These are phyloP conservation scores for Archocentrus centrarchus DNA, from an alignment of 2,113 vertebrate species.

Conservation along the genomic window DNA sequence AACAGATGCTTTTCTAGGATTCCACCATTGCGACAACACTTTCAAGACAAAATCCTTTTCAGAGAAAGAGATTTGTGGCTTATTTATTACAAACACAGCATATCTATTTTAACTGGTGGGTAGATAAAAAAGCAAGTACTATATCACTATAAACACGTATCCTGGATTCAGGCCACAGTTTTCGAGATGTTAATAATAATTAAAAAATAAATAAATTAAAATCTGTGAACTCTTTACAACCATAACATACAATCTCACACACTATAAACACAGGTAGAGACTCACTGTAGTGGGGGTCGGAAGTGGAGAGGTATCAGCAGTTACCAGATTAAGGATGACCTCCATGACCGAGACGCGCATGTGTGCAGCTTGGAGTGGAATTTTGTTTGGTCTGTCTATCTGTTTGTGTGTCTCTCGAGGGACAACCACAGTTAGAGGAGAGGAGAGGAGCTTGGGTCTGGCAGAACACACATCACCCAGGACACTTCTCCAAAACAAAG, in stretches of 20 bases:
- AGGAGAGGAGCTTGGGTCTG: background rate
- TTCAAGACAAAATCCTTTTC: slow-evolving; percentile 20
- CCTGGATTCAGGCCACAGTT: background rate
- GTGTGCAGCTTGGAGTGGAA: slow-evolving; percentile 20
- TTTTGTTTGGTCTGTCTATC: slow-evolving; percentile 30
- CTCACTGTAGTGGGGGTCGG: slow-evolving; percentile 70
- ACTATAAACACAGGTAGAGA: slow-evolving; percentile 36
- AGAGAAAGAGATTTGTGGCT: background rate
- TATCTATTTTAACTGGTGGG: background rate
- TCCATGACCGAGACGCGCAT: slow-evolving; percentile 71
- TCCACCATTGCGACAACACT: slow-evolving; percentile 32
- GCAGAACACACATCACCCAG: slow-evolving; percentile 41
- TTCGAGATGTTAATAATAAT: too few species aligned
- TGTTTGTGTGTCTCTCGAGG: background rate
- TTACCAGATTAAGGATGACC: slow-evolving; percentile 80
- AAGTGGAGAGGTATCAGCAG: slow-evolving; percentile 73
- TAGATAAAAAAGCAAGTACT: background rate
- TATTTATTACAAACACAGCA: background rate
- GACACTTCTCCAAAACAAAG: slow-evolving; percentile 42
- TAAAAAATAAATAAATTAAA: too few species aligned
- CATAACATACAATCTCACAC: background rate
- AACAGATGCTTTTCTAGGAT: background rate
- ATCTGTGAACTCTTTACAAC: background rate
- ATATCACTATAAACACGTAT: background rate
- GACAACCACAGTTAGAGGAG: background rate